Evolutionary conservation across 1,140 invertebrate species (phyloP).

Genomic region (Rhyzopertha dominica): DNA sequence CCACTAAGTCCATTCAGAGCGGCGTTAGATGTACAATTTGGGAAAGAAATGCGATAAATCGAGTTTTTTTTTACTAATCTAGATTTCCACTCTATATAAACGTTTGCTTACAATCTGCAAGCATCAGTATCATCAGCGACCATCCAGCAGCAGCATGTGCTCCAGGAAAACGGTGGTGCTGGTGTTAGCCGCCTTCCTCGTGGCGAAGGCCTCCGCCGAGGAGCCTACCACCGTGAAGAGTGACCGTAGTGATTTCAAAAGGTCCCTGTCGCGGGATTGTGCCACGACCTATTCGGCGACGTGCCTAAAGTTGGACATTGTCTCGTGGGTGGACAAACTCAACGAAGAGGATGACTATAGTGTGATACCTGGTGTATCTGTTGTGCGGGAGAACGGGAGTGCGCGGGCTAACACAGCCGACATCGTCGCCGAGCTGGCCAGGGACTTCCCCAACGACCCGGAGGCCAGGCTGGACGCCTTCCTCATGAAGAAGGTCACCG

Average conservation of each 20-base stretch:
- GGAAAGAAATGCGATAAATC: constrained; percentile 10
- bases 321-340: constrained; percentile 67
- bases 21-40: constrained; percentile 19
- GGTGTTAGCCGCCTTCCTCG: constrained; percentile 11
- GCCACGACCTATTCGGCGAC: constrained; percentile 64
- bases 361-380: constrained; percentile 64
- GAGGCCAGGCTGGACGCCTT: constrained; percentile 73
- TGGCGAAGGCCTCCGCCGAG: constrained; percentile 10
- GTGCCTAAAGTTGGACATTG: constrained; percentile 75
- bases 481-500: constrained; percentile 63
- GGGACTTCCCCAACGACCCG: constrained; percentile 68
- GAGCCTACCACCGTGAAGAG: constrained; percentile 17
- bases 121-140: constrained; percentile 18
- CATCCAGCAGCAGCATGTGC: constrained; percentile 3
- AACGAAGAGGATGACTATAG: constrained; percentile 58
- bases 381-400: constrained; percentile 61
- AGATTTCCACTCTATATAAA: constrained; percentile 17
- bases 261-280: constrained; percentile 57
- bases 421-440: constrained; percentile 64
- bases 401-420: constrained; percentile 56
- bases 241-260: constrained; percentile 39
- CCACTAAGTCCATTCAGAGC: constrained; percentile 28
- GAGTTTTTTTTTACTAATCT: constrained; percentile 15
- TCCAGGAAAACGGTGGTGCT: constrained; percentile 3
- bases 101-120: constrained; percentile 1